Evolutionary conservation across 2,113 vertebrate genomes (phyloP).

Genomic region (Rhea americana): DNA sequence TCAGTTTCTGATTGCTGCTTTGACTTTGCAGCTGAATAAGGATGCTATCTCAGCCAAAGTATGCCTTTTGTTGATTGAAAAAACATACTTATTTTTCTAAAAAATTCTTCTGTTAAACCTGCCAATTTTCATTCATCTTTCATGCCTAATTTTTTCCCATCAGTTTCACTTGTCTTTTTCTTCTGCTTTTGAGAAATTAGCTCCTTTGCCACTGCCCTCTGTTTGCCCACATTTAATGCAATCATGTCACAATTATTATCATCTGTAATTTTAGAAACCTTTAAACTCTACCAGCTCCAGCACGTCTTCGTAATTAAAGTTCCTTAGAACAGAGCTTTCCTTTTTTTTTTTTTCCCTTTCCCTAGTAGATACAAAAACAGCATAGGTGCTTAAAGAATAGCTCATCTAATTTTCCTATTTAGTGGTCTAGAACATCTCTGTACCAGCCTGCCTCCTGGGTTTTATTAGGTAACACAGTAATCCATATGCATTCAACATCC

Average conservation of each 20-base stretch:
- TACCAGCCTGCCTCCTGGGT: background rate
- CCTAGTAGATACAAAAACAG: constrained; percentile 1
- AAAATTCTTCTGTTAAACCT: constrained; percentile 12
- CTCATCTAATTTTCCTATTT: constrained; percentile 29
- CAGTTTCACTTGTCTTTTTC: constrained; percentile 38
- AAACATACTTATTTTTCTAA: background rate
- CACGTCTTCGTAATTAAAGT: constrained; percentile 24
- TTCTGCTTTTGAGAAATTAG: constrained; percentile 45
- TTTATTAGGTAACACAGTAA: constrained; percentile 30
- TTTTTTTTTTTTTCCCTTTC: background rate
- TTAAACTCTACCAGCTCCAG: constrained; percentile 25
- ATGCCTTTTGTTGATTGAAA: constrained; percentile 41
- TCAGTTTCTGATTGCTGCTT: constrained; percentile 50
- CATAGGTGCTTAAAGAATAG: constrained; percentile 6
- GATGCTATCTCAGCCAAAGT: constrained; percentile 39
- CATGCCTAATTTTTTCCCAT: constrained; percentile 25
- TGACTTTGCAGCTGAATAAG: constrained; percentile 46
- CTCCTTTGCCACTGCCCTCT: constrained; percentile 44
- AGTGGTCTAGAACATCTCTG: background rate
- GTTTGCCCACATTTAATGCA: constrained; percentile 55
- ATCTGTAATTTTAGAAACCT: constrained; percentile 40
- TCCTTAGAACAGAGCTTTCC: background rate
- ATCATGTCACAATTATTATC: constrained; percentile 32
- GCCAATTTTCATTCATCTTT: constrained; percentile 40
- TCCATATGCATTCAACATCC: background rate